Base-by-base conservation (phyloP, 2,797 vertebrate genomes). In the Melanotaenia boesemani region DNA sequence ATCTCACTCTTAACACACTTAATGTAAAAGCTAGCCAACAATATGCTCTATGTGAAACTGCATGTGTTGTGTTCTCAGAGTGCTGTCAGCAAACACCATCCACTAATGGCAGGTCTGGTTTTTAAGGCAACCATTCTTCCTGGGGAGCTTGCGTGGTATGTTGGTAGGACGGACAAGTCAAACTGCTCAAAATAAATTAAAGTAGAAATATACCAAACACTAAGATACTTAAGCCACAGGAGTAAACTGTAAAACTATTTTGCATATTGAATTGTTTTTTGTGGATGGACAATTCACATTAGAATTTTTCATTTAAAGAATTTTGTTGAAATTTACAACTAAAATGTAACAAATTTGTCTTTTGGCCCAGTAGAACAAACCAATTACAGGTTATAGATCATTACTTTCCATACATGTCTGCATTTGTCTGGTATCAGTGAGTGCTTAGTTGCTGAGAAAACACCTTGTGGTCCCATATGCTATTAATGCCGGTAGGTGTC, bases 361-460 rank as follows among this genome's bases (percentile, higher is more conserved):
- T 34, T 57, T 69, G 34, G 2, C 7, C 32, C 62, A 26, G 8
- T 15, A 64, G 30, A 74, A 48, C 16, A 20, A 32, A 55, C 28
- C 12, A 13, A 63, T 52, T 64, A n/a, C 4, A n/a, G 9, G 39
- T 63, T 9, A 32, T 12, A 77, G 2, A 39, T 22, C 9, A 39
- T n/a, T 16, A 61, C 4, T 12, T 4, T 48, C 6, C 32, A 26
- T 16, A 62, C 36, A 54, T 7, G 10, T 70, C 69, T 22, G 13
- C 39, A 54, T 72, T 52, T 30, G 66, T 73, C 72, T 72, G 64
- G 24, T 41, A 59, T 74, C 67, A 67, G 50, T 24, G 44, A 32
- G 73, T 86, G 63, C 52, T 67, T 10, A 18, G 76, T 72, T 86
- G 78, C 84, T 77, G 50, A 89, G 88, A 90, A 93, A 89, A 85